phyloP scores from a whole-genome alignment of 2,888 invertebrate genomes.

The Melitaea athalia region DNA sequence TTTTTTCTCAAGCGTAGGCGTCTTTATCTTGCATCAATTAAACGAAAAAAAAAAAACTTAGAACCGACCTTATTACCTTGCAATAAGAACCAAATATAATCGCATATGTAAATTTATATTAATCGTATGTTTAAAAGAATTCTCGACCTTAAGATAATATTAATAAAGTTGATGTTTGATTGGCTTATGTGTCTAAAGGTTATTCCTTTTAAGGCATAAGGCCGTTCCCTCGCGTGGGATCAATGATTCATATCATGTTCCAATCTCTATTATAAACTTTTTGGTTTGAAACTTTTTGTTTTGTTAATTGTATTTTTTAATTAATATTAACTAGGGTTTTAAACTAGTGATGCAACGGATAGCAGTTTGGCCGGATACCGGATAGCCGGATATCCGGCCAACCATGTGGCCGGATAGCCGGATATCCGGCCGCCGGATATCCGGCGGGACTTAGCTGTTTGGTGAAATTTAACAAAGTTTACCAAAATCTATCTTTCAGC shows the following conservation, averaged over 20 bases:
- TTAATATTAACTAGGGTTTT: neutral
- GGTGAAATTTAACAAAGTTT: no score
- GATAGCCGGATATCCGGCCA: no score
- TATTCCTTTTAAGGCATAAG: slow-evolving; percentile 27
- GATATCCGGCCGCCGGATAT: no score
- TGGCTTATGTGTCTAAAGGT: neutral
- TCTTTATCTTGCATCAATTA: no score
- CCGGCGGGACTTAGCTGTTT: no score
- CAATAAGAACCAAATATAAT: neutral
- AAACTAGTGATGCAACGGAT: no score
- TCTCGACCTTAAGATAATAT: neutral
- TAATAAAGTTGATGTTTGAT: neutral
- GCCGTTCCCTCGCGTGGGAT: slow-evolving; percentile 27
- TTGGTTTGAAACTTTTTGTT: neutral
- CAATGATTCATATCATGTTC: slow-evolving; percentile 20
- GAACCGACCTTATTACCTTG: neutral
- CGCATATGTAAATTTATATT: neutral
- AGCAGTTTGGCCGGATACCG: no score
- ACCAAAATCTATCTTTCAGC: no score
- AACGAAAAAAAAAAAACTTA: neutral
- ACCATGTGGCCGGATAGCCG: no score
- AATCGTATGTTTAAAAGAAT: neutral
- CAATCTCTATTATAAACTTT: slow-evolving; percentile 11
- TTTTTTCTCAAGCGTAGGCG: no score
- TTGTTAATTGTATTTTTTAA: neutral